Percentiles rank a stretch among this genome's conserved stretches.
Conservation (phyloP, 2,113 vertebrate genomes). For the Holacanthus passer region DNA sequence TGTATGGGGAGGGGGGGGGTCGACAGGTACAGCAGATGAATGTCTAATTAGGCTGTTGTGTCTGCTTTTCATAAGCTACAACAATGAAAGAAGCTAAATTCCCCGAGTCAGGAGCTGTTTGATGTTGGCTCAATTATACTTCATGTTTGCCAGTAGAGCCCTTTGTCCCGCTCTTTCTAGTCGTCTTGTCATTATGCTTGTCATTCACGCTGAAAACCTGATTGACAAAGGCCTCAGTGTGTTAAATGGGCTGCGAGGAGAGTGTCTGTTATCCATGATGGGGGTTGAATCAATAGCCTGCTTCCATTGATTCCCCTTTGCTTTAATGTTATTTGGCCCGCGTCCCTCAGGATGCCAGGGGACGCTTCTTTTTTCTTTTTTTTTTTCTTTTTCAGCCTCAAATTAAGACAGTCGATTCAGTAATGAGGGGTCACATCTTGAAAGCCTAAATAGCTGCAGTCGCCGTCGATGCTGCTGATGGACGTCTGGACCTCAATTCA, state of each 20-base stretch:
- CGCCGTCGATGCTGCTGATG: constrained; percentile 21
- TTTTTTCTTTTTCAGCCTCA: constrained; percentile 32
- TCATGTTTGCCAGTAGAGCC: constrained; percentile 35
- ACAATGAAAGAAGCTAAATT: constrained; percentile 31
- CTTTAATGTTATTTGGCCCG: constrained; percentile 66
- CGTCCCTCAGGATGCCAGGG: constrained; percentile 25
- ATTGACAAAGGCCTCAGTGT: constrained; percentile 58
- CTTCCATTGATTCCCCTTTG: constrained; percentile 65
- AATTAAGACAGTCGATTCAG: constrained; percentile 63
- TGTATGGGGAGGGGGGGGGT: constrained; percentile 19
- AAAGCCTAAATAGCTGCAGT: constrained; percentile 47
- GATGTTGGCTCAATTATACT: constrained; percentile 17
- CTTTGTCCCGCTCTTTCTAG: constrained; percentile 28
- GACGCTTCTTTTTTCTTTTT: constrained; percentile 13
- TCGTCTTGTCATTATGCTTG: constrained; percentile 55
- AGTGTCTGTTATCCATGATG: constrained; percentile 59
- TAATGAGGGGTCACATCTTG: constrained; percentile 49
- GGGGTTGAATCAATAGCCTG: constrained; percentile 67
- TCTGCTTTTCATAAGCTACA: constrained; percentile 28
- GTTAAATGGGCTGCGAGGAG: constrained; percentile 70
- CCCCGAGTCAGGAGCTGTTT: constrained; percentile 5
- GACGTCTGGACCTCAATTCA: constrained; percentile 43
- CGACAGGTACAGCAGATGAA: constrained; percentile 48
- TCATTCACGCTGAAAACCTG: constrained; percentile 46
- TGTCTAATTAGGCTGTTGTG: constrained; percentile 55